These are phyloP conservation scores for Resseliella maxima DNA, from an alignment of 2,888 invertebrate species.

Conservation along the genomic window DNA sequence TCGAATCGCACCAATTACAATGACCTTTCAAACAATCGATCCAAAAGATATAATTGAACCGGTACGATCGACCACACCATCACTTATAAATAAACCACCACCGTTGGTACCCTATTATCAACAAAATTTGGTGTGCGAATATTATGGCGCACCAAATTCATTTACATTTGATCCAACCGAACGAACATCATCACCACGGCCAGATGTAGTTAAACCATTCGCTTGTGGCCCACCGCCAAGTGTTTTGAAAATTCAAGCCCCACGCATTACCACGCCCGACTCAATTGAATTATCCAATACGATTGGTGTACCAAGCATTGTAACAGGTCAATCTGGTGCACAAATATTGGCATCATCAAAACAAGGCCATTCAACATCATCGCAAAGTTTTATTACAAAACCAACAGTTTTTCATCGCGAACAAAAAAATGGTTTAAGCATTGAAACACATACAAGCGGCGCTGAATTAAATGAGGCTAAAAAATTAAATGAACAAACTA, in stretches of 20 bases:
- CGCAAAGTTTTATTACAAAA: conserved; percentile 68
- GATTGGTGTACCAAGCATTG: conserved; percentile 62
- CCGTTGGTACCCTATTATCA: conserved; percentile 83
- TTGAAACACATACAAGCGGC: conserved; percentile 69
- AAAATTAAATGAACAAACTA: conserved; percentile 65
- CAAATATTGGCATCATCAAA: conserved; percentile 56
- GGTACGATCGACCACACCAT: conserved; percentile 70
- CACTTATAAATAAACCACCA: conserved; percentile 77
- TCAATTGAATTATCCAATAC: conserved; percentile 59
- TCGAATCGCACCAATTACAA: conserved; percentile 71
- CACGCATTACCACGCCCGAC: conserved; percentile 70
- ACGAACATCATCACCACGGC: conserved; percentile 76
- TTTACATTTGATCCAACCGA: conserved; percentile 73
- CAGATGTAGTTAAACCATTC: conserved; percentile 76
- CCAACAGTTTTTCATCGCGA: conserved; percentile 69
- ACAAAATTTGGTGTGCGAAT: conserved; percentile 78
- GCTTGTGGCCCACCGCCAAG: conserved; percentile 79
- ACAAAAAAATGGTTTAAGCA: conserved; percentile 69
- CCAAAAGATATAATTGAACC: not conserved
- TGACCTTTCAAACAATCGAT: conserved; percentile 67
- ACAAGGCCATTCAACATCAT: conserved; percentile 67
- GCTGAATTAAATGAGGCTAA: conserved; percentile 65
- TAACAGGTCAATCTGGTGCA: conserved; percentile 62
- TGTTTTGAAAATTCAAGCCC: conserved; percentile 75
- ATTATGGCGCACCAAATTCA: conserved; percentile 72